These are phyloP conservation scores for Lacanobia wlatinum DNA, from an alignment of 2,888 invertebrate genomes.

Conservation along the genomic window DNA sequence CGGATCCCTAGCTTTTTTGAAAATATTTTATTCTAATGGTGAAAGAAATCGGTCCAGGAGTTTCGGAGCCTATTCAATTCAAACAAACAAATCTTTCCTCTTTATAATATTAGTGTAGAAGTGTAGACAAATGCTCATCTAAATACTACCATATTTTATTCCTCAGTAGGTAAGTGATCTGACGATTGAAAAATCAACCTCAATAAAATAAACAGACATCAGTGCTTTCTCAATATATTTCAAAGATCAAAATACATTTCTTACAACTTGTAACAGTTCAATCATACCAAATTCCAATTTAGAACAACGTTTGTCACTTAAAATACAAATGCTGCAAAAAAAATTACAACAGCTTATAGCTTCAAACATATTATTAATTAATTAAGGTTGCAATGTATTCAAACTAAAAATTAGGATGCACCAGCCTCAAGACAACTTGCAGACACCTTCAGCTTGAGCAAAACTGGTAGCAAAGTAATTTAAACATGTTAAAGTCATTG, in stretches of 20 bases:
- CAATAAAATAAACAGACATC: constrained; percentile 63
- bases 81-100: too few relatives aligned
- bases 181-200: neutral
- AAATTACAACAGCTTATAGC: constrained; percentile 84
- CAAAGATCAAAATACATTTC: constrained; percentile 90
- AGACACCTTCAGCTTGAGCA: constrained; percentile 35
- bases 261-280: constrained; percentile 88
- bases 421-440: constrained; percentile 66
- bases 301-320: constrained; percentile 75
- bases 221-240: constrained; percentile 87
- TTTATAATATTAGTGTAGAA: too few relatives aligned
- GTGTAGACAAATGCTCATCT: too few relatives aligned
- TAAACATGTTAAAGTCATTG: constrained; percentile 68
- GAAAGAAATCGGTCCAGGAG: too few relatives aligned
- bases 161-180: neutral
- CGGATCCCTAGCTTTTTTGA: too few relatives aligned
- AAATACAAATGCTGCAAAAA: constrained; percentile 84
- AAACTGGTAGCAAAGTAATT: constrained; percentile 75
- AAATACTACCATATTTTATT: too few relatives aligned
- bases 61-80: too few relatives aligned
- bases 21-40: too few relatives aligned
- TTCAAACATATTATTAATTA: constrained; percentile 67
- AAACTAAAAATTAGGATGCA: constrained; percentile 74
- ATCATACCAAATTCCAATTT: constrained; percentile 87
- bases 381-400: constrained; percentile 68